Evolutionary conservation across 2,113 vertebrate species (phyloP).

Genomic region (Coregonus clupeaformis): DNA sequence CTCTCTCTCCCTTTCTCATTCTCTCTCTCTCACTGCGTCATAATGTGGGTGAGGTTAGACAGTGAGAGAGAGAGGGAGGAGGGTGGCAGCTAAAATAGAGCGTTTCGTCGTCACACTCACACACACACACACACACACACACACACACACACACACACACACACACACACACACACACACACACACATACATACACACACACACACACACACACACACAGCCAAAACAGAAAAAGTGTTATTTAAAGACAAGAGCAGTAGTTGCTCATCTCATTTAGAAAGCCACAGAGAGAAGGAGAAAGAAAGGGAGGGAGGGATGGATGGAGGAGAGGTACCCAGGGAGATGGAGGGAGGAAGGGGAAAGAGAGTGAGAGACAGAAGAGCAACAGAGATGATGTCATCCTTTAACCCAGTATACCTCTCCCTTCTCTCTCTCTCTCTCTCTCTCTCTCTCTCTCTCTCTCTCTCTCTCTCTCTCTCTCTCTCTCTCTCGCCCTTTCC

Average conservation of each 20-base stretch:
- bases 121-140: no score
- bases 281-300: slow-evolving; percentile 13
- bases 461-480: background rate
- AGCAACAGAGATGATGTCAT: slow-evolving; percentile 65
- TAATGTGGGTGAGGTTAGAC: background rate
- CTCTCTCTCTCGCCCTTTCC: slow-evolving; percentile 30
- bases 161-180: no score
- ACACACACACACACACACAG: background rate
- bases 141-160: no score
- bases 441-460: slow-evolving; percentile 20
- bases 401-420: slow-evolving; percentile 54
- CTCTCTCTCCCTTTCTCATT: background rate
- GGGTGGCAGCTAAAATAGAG: background rate
- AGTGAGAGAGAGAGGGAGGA: background rate
- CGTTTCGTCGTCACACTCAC: background rate
- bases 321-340: background rate
- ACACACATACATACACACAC: no score
- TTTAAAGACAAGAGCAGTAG: slow-evolving; percentile 56
- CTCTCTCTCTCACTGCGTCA: slow-evolving; percentile 21
- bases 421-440: slow-evolving; percentile 37
- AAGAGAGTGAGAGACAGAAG: slow-evolving; percentile 1
- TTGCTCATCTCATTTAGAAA: slow-evolving; percentile 44
- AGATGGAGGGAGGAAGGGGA: background rate
- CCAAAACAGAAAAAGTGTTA: slow-evolving; percentile 61
- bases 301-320: slow-evolving; percentile 19